These are phyloP conservation scores for Mus spicilegus DNA, from an alignment of 2,113 vertebrate genomes.

Conservation along the genomic window DNA sequence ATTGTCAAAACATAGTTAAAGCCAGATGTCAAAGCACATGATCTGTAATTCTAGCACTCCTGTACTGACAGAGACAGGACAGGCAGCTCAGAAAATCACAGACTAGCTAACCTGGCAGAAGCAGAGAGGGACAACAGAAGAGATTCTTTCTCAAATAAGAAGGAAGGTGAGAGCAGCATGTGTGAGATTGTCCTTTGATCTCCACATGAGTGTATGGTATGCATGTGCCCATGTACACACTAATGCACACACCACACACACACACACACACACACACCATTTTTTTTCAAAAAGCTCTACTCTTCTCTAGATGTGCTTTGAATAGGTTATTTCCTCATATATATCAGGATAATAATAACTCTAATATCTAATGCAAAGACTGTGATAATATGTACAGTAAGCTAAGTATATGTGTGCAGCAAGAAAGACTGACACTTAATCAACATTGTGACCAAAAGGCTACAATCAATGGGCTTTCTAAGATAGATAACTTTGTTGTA, in stretches of 20 bases:
- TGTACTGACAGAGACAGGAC: neutral
- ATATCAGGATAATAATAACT: neutral
- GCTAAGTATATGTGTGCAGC: neutral
- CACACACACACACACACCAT: neutral
- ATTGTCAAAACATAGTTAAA: neutral
- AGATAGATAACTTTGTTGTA: neutral
- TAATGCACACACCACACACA: neutral
- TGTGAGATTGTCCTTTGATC: neutral
- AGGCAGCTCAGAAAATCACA: neutral
- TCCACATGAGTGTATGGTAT: neutral
- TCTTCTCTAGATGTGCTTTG: neutral
- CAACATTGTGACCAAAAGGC: neutral
- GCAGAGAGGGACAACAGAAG: neutral
- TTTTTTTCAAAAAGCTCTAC: neutral
- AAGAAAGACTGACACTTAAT: neutral
- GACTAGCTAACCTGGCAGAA: neutral
- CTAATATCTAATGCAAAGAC: neutral
- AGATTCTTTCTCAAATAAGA: neutral
- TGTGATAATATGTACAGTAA: neutral
- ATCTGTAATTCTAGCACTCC: neutral
- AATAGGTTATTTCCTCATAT: slow-evolving; percentile 18
- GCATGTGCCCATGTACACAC: neutral
- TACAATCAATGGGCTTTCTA: neutral
- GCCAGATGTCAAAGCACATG: neutral
- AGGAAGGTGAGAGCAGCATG: neutral